Evolutionary conservation across 2,888 invertebrate species (phyloP).

Genomic region (Phyllotreta striolata): DNA sequence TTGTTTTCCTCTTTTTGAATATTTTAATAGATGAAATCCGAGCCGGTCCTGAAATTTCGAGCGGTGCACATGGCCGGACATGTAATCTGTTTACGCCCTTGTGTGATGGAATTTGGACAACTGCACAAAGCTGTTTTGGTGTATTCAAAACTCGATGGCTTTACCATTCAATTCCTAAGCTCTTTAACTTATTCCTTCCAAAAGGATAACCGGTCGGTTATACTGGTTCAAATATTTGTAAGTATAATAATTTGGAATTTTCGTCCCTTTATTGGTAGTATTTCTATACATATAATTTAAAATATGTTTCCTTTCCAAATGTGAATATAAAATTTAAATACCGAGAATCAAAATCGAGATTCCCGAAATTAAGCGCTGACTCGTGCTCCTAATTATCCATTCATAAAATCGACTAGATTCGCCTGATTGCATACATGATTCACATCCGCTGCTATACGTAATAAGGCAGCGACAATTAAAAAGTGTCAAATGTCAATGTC

Average conservation of each 20-base stretch:
- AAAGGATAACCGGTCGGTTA: constrained; percentile 19
- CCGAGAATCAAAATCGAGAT: constrained; percentile 19
- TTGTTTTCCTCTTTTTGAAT: no score
- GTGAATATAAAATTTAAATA: neutral
- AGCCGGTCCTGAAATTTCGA: constrained; percentile 2
- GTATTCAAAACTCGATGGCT: constrained; percentile 32
- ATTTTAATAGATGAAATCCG: neutral
- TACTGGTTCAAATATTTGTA: constrained; percentile 3
- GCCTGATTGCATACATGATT: constrained; percentile 36
- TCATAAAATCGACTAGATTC: constrained; percentile 29
- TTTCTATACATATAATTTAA: no score
- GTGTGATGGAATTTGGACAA: constrained; percentile 45
- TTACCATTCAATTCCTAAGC: constrained; percentile 34
- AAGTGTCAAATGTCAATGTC: constrained; percentile 43
- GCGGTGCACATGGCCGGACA: constrained; percentile 37
- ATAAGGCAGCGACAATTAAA: constrained; percentile 37
- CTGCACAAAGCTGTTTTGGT: constrained; percentile 46
- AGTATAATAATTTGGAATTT: constrained; percentile 14
- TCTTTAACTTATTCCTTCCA: constrained; percentile 33
- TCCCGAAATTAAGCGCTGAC: constrained; percentile 20
- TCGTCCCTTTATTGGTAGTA: no score
- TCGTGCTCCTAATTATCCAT: constrained; percentile 23
- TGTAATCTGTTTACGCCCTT: constrained; percentile 47
- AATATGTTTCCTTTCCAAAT: no score
- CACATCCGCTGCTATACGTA: constrained; percentile 36